Evolutionary conservation across 1,140 invertebrate genomes (phyloP).

Genomic region (Holcopasites calliopsidis): DNA sequence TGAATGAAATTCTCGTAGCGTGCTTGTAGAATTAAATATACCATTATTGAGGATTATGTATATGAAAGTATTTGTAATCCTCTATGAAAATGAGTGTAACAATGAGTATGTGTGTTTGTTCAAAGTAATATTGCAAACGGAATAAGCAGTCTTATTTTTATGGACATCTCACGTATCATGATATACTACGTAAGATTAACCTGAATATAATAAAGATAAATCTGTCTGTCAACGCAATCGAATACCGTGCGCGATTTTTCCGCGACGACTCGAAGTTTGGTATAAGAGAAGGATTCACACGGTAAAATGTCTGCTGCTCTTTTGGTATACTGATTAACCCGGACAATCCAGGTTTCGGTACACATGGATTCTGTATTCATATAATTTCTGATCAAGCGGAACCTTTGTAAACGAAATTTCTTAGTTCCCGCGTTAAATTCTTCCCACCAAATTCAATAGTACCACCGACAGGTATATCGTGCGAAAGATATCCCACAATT

Average conservation of each 20-base stretch:
- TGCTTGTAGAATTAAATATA: too few species aligned
- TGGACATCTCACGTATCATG: too few species aligned
- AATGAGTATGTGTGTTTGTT: too few species aligned
- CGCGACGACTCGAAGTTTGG: constrained; percentile 14
- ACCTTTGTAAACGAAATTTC: constrained; percentile 17
- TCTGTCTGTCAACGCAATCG: background rate
- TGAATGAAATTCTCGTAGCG: too few species aligned
- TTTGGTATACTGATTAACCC: constrained; percentile 13
- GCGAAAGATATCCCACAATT: background rate
- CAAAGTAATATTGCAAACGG: too few species aligned
- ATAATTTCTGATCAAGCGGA: background rate
- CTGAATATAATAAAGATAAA: too few species aligned
- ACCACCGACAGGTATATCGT: constrained; percentile 15
- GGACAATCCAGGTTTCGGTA: constrained; percentile 1
- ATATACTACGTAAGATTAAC: too few species aligned
- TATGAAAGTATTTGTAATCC: too few species aligned
- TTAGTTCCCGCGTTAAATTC: background rate
- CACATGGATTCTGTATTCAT: constrained; percentile 37
- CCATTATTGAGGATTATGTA: too few species aligned
- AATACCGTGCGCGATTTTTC: constrained; percentile 1
- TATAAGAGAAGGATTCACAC: constrained; percentile 25
- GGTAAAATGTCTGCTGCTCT: constrained; percentile 47
- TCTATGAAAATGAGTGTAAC: too few species aligned
- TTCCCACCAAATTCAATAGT: constrained; percentile 19
- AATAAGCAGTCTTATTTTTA: too few species aligned